Conservation (phyloP, 2,888 invertebrate species). For the Leucozona laternaria region DNA sequence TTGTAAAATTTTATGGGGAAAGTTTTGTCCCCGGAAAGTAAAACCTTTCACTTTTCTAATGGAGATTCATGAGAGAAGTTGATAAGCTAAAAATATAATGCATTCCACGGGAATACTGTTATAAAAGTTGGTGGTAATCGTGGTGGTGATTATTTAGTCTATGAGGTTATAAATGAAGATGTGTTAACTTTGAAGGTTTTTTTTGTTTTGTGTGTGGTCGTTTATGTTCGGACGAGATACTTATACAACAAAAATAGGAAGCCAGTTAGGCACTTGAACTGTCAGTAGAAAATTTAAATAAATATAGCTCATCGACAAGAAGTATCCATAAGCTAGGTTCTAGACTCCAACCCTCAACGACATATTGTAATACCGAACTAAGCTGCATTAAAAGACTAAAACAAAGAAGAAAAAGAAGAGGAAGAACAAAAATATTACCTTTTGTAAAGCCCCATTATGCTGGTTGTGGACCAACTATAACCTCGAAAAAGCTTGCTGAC, state of each 20-base stretch:
- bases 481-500: no score
- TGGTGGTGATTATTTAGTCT: constrained; percentile 44
- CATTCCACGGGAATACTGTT: constrained; percentile 49
- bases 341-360: no score
- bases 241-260: background rate
- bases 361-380: no score
- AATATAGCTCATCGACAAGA: no score
- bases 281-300: constrained; percentile 26
- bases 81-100: constrained; percentile 53
- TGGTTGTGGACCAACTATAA: no score
- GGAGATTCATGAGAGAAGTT: constrained; percentile 58
- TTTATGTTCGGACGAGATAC: background rate
- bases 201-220: constrained; percentile 7
- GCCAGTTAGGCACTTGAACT: background rate
- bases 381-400: no score
- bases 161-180: background rate
- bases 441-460: no score
- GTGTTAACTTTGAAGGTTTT: constrained; percentile 25
- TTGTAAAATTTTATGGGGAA: constrained; percentile 40
- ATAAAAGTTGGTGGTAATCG: constrained; percentile 6
- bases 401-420: no score
- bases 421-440: no score
- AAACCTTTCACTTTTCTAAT: constrained; percentile 55
- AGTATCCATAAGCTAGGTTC: no score
- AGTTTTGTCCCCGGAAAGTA: constrained; percentile 40